Percentiles rank a stretch among this genome's conserved stretches.
These are phyloP conservation scores for Cheumatopsyche charites DNA, from an alignment of 1,140 invertebrate species.

Conservation along the genomic window DNA sequence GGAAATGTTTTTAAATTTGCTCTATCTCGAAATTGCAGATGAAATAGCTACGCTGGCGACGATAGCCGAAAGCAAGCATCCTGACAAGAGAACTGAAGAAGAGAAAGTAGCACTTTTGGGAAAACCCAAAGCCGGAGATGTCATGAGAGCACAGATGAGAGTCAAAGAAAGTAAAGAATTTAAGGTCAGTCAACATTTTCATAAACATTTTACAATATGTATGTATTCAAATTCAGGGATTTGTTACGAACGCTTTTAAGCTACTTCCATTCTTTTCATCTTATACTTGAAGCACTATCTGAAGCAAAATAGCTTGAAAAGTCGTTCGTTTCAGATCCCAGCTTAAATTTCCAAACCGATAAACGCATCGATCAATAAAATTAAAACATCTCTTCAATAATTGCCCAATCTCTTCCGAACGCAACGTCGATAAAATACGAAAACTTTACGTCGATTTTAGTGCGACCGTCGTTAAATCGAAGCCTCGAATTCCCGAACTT, in stretches of 20 bases:
- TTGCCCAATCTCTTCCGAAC: too few relatives aligned
- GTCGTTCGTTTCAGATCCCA: too few relatives aligned
- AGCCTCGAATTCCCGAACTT: too few relatives aligned
- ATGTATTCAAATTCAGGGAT: not conserved
- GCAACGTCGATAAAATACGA: too few relatives aligned
- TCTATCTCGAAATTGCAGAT: slow-evolving; percentile 40
- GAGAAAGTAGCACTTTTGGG: slow-evolving; percentile 92
- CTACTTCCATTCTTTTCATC: not conserved
- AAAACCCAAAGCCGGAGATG: slow-evolving; percentile 86
- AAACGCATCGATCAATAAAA: too few relatives aligned
- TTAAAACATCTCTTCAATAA: too few relatives aligned
- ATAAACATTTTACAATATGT: slow-evolving; percentile 12
- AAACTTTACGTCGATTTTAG: too few relatives aligned
- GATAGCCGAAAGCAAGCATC: slow-evolving; percentile 67
- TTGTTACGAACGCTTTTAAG: not conserved
- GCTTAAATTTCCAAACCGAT: too few relatives aligned
- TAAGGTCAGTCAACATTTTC: slow-evolving; percentile 73
- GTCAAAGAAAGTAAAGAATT: slow-evolving; percentile 98
- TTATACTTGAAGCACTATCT: not conserved
- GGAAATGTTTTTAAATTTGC: too few relatives aligned
- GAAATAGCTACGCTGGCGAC: slow-evolving; percentile 65
- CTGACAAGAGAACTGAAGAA: slow-evolving; percentile 71
- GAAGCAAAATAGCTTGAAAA: too few relatives aligned
- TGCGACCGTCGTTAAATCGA: too few relatives aligned
- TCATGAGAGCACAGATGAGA: slow-evolving; percentile 80